Percentiles rank a stretch among this genome's conserved stretches.
These are phyloP conservation scores for Caenorhabditis angaria DNA, from an alignment of 2,888 invertebrate species.

Conservation along the genomic window DNA sequence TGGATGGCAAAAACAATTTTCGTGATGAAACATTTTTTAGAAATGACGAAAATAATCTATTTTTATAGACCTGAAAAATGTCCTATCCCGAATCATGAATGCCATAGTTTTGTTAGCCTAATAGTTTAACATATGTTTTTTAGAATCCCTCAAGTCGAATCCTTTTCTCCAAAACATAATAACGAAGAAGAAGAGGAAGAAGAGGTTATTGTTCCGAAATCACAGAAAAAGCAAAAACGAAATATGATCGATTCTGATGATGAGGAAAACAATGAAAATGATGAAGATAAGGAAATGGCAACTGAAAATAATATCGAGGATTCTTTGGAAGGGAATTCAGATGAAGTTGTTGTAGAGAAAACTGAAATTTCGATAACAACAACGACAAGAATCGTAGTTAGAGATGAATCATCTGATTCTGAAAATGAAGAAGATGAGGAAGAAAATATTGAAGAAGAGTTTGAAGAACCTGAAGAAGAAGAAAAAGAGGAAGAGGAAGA, in stretches of 20 bases:
- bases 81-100: background rate
- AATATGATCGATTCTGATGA: conserved; percentile 20
- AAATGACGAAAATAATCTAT: too few species aligned
- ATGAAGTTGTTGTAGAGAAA: conserved; percentile 1
- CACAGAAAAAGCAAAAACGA: background rate
- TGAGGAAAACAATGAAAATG: conserved; percentile 16
- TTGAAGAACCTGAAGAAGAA: conserved; percentile 28
- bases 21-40: background rate
- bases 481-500: conserved; percentile 21
- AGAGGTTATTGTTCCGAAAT: background rate
- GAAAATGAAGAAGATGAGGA: conserved; percentile 32
- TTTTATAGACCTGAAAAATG: background rate
- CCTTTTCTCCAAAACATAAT: background rate
- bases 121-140: background rate
- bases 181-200: conserved; percentile 2
- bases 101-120: background rate
- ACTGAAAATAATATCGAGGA: conserved; percentile 1
- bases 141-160: background rate
- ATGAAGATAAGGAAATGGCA: background rate
- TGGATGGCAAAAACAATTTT: conserved; percentile 1
- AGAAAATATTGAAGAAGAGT: conserved; percentile 20
- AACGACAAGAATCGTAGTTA: conserved; percentile 6
- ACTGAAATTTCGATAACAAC: background rate
- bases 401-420: conserved; percentile 19
- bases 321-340: conserved; percentile 10